phyloP scores from a whole-genome alignment of 2,113 vertebrate species.

The Aspiorhynchus laticeps region DNA sequence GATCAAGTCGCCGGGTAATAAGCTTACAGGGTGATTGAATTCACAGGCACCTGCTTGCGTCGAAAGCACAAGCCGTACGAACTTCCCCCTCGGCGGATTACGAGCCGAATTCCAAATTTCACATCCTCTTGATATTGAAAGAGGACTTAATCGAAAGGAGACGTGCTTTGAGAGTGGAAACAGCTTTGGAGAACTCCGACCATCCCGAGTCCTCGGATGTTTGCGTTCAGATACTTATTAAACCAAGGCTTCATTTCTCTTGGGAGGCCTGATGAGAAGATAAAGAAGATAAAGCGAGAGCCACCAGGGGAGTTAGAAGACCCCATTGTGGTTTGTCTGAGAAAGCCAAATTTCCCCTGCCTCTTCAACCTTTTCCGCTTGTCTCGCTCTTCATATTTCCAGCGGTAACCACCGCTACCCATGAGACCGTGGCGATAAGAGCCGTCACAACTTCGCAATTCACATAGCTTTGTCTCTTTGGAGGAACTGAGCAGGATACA shows the following conservation, averaged over 20 bases:
- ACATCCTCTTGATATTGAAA: conserved; percentile 60
- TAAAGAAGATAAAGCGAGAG: conserved; percentile 13
- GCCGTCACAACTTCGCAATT: neutral
- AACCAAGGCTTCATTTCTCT: neutral
- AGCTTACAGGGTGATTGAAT: conserved; percentile 73
- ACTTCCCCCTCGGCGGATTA: conserved; percentile 64
- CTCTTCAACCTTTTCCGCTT: conserved; percentile 4
- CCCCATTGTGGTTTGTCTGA: conserved; percentile 42
- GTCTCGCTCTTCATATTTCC: neutral
- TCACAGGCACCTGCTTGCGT: conserved; percentile 68
- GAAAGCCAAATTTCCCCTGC: conserved; percentile 41
- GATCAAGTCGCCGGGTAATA: conserved; percentile 73
- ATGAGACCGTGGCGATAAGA: neutral
- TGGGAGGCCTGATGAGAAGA: neutral
- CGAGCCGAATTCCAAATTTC: conserved; percentile 66
- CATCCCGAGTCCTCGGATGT: neutral
- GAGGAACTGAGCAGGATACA: neutral
- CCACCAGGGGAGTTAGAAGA: neutral
- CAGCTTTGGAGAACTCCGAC: neutral
- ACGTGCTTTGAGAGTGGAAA: conserved; percentile 1
- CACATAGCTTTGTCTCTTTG: neutral
- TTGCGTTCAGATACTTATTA: conserved; percentile 6
- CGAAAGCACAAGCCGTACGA: conserved; percentile 43
- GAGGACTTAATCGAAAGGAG: neutral
- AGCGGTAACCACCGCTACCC: conserved; percentile 4